Conservation (phyloP, 2,113 vertebrate genomes). For the Calonectris borealis region DNA sequence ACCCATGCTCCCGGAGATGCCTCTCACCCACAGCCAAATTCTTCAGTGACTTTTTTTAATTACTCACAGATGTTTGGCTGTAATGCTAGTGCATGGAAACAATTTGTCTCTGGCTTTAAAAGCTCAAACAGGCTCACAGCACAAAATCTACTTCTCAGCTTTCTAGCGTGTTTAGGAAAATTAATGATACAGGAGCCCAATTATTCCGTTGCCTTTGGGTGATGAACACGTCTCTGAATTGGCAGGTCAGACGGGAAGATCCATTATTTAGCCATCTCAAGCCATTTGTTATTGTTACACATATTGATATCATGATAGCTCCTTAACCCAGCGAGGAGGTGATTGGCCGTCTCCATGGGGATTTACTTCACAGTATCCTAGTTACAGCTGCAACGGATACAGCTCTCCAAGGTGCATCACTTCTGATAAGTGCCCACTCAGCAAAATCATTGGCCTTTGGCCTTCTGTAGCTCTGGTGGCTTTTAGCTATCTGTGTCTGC, state of each 20-base stretch:
- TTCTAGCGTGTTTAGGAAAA: conserved; percentile 56
- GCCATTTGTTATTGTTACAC: conserved; percentile 66
- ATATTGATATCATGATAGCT: conserved; percentile 63
- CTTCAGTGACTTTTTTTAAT: conserved; percentile 62
- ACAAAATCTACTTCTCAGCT: conserved; percentile 67
- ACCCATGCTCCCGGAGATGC: not conserved
- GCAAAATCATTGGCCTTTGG: not conserved
- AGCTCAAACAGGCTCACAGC: conserved; percentile 63
- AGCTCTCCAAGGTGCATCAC: not conserved
- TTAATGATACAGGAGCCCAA: conserved; percentile 58
- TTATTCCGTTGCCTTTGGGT: conserved; percentile 44
- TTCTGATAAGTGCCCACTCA: not conserved
- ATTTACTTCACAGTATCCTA: conserved; percentile 61
- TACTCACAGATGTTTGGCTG: conserved; percentile 69
- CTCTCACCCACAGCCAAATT: conserved; percentile 40
- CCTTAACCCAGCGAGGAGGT: conserved; percentile 48
- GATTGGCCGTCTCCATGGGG: conserved; percentile 70
- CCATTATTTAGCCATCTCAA: conserved; percentile 73
- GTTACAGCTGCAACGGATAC: conserved; percentile 13
- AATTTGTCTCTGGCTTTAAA: conserved; percentile 74
- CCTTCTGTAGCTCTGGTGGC: not conserved
- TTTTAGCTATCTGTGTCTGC: not conserved
- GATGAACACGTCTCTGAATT: conserved; percentile 39
- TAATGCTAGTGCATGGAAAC: conserved; percentile 56
- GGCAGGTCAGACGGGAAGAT: conserved; percentile 27